These are phyloP conservation scores for Bovichtus variegatus DNA, from an alignment of 2,797 vertebrate genomes.

Conservation along the genomic window DNA sequence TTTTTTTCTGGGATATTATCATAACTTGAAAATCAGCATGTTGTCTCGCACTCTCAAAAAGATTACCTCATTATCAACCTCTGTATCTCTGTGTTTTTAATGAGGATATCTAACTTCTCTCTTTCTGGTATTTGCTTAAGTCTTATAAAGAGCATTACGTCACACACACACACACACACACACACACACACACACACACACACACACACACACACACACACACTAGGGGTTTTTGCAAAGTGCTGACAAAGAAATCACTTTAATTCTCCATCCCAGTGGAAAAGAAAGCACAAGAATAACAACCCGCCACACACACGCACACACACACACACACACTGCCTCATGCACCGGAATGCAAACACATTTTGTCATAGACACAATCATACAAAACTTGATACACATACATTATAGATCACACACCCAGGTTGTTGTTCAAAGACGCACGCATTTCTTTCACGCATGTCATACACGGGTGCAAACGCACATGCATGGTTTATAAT, in stretches of 20 bases:
- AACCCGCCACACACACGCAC: slow-evolving; percentile 13
- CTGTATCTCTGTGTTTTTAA: slow-evolving; percentile 51
- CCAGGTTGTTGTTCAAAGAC: neutral
- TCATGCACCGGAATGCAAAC: neutral
- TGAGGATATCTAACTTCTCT: slow-evolving; percentile 50
- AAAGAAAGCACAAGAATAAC: slow-evolving; percentile 51
- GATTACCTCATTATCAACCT: slow-evolving; percentile 53
- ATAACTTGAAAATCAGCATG: slow-evolving; percentile 52
- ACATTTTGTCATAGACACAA: neutral
- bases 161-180: slow-evolving; percentile 24
- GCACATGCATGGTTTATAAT: slow-evolving; percentile 2
- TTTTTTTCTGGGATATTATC: slow-evolving; percentile 37
- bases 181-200: slow-evolving; percentile 1
- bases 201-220: slow-evolving; percentile 2
- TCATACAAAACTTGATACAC: neutral
- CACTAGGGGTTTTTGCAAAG: slow-evolving; percentile 62
- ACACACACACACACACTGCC: neutral
- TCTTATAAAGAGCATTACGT: slow-evolving; percentile 49
- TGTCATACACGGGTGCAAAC: slow-evolving; percentile 2
- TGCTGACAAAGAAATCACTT: slow-evolving; percentile 74
- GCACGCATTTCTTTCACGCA: neutral
- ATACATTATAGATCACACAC: neutral
- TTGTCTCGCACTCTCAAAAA: slow-evolving; percentile 16
- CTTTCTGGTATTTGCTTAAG: slow-evolving; percentile 55
- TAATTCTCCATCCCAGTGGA: slow-evolving; percentile 62